phyloP scores from a whole-genome alignment of 2,888 invertebrate genomes.

The Meliscaeva auricollis region DNA sequence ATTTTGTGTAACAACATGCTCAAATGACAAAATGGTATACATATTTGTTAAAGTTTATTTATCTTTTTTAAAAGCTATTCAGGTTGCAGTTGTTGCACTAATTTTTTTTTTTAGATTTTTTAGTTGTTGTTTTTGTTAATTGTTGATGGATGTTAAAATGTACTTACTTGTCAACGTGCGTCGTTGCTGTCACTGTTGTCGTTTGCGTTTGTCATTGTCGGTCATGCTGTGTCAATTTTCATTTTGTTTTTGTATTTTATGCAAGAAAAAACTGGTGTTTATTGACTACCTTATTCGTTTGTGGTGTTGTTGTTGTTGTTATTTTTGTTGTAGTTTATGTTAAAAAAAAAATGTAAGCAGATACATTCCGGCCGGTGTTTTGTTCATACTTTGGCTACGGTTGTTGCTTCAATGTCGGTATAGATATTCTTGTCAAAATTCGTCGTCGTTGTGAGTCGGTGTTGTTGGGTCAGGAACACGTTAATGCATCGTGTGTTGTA shows the following conservation, averaged over 20 bases:
- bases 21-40: conserved; percentile 31
- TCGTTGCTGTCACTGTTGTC: conserved; percentile 16
- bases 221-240: conserved; percentile 71
- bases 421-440: conserved; percentile 20
- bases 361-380: conserved; percentile 23
- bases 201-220: conserved; percentile 33
- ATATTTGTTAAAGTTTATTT: conserved; percentile 22
- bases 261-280: conserved; percentile 44
- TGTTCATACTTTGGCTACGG: conserved; percentile 11
- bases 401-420: conserved; percentile 36
- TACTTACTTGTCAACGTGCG: conserved; percentile 31
- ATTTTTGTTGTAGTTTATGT: background rate
- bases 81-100: conserved; percentile 4
- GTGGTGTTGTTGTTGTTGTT: conserved; percentile 11
- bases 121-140: too few relatives aligned
- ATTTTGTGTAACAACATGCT: conserved; percentile 18
- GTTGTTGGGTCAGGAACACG: conserved; percentile 44
- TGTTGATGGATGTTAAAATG: conserved; percentile 17
- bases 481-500: conserved; percentile 41
- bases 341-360: conserved; percentile 34
- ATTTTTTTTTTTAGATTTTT: conserved; percentile 6
- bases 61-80: background rate
- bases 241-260: conserved; percentile 27
- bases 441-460: background rate
- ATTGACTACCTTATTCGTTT: conserved; percentile 40